Evolutionary conservation across 1,140 invertebrate species (phyloP).

Genomic region (Laupala kohalensis): DNA sequence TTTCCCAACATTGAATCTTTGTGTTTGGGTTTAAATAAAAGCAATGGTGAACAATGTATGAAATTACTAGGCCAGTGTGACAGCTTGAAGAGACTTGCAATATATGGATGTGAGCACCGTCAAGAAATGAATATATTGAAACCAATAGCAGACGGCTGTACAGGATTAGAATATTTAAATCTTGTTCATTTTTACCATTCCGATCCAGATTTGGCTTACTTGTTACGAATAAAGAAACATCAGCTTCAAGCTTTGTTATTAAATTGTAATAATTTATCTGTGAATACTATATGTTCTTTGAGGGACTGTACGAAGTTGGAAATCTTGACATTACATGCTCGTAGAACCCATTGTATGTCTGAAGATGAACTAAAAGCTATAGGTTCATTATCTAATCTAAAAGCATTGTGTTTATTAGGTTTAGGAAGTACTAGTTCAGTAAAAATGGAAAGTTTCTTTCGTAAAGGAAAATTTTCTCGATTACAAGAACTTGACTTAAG

Average conservation of each 20-base stretch:
- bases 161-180: background rate
- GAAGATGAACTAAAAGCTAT: background rate
- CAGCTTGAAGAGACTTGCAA: background rate
- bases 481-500: background rate
- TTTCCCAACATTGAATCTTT: background rate
- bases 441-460: background rate
- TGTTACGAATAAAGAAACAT: background rate
- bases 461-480: background rate
- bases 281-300: background rate
- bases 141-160: background rate
- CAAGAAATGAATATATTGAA: background rate
- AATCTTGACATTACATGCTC: background rate
- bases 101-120: background rate
- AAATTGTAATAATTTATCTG: background rate
- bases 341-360: background rate
- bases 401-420: background rate
- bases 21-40: background rate
- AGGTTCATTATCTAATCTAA: background rate
- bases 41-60: background rate
- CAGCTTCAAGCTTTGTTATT: background rate
- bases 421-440: background rate
- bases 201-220: background rate
- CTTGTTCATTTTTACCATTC: background rate
- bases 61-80: background rate
- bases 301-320: background rate